Percentiles rank a stretch among this genome's conserved stretches.
These are phyloP conservation scores for Drosophila tani DNA, from an alignment of 1,140 invertebrate genomes.

Conservation along the genomic window DNA sequence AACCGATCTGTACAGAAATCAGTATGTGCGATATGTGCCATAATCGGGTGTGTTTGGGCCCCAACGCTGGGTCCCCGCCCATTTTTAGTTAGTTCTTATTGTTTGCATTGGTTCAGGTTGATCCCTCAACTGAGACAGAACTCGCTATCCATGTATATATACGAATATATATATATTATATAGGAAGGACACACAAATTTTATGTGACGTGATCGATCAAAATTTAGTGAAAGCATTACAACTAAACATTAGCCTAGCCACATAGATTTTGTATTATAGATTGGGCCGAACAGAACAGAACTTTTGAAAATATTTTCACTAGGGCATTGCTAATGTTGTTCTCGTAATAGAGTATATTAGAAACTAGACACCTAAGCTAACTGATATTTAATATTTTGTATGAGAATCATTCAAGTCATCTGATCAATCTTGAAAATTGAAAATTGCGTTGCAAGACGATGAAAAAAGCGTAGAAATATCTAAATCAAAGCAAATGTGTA, in stretches of 20 bases:
- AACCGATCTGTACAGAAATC: slow-evolving; percentile 67
- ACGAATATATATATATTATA: slow-evolving; percentile 13
- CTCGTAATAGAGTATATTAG: slow-evolving; percentile 51
- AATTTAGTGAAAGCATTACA: slow-evolving; percentile 75
- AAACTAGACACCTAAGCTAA: slow-evolving; percentile 40
- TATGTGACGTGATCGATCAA: slow-evolving; percentile 75
- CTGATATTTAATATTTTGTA: slow-evolving; percentile 57
- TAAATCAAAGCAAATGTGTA: slow-evolving; percentile 81
- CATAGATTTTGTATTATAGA: slow-evolving; percentile 62
- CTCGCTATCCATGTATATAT: slow-evolving; percentile 41
- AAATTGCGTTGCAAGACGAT: slow-evolving; percentile 44
- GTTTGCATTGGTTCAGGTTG: slow-evolving; percentile 49
- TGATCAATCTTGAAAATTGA: slow-evolving; percentile 29
- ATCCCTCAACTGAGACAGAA: slow-evolving; percentile 17
- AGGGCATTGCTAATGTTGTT: slow-evolving; percentile 59
- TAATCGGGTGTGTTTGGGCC: slow-evolving; percentile 42
- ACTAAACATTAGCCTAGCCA: slow-evolving; percentile 70
- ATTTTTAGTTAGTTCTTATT: slow-evolving; percentile 49
- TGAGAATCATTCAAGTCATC: slow-evolving; percentile 42
- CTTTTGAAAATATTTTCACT: slow-evolving; percentile 61
- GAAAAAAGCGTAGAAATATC: slow-evolving; percentile 79
- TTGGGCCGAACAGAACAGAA: slow-evolving; percentile 29
- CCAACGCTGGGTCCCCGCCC: not conserved
- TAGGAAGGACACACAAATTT: slow-evolving; percentile 50
- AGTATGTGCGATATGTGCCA: slow-evolving; percentile 79